phyloP scores from a whole-genome alignment of 2,888 invertebrate species.

The Pteria penguin region DNA sequence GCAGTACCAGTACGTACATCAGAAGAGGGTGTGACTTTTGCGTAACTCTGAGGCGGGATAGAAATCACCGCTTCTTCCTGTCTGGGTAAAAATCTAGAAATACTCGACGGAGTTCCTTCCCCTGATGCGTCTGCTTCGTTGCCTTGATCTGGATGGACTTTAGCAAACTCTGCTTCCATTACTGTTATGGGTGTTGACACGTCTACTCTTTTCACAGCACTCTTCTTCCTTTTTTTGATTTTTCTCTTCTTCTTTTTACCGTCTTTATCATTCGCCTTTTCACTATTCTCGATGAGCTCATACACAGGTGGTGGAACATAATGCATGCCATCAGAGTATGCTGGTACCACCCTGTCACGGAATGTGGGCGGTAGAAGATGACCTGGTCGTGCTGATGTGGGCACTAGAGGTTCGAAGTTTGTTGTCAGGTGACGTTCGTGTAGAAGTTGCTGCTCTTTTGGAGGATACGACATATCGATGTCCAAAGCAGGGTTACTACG shows the following conservation, averaged over 20 bases:
- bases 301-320: slow-evolving; percentile 7
- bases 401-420: slow-evolving; percentile 14
- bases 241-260: not conserved
- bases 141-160: not conserved
- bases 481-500: slow-evolving; percentile 3
- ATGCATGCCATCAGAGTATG: not conserved
- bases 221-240: not conserved
- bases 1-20: not conserved
- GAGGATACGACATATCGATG: not conserved
- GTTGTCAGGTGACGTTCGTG: slow-evolving; percentile 9
- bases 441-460: not conserved
- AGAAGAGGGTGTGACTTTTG: not conserved
- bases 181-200: not conserved
- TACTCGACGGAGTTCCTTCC: not conserved
- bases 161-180: not conserved
- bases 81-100: not conserved
- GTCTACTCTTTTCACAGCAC: not conserved
- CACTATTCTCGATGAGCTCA: not conserved
- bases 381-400: not conserved
- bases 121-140: not conserved
- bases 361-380: slow-evolving; percentile 1
- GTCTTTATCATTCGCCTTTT: not conserved
- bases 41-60: not conserved
- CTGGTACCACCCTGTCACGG: slow-evolving; percentile 3
- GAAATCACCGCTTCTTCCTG: not conserved